Evolutionary conservation across 2,888 invertebrate species (phyloP).

Genomic region (Laspeyria flexula): DNA sequence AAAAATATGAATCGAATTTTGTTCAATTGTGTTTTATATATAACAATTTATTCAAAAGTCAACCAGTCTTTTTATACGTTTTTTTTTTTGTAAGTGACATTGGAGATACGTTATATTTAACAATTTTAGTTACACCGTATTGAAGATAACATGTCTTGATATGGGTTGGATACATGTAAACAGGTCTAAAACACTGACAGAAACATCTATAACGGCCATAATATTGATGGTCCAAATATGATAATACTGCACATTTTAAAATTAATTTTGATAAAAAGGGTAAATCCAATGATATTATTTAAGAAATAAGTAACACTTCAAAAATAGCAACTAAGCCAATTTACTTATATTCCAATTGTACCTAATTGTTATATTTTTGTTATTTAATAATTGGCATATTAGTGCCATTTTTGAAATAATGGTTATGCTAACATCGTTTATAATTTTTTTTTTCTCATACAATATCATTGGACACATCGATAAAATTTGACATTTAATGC

Average conservation of each 20-base stretch:
- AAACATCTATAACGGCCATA: constrained; percentile 59
- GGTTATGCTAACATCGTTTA: too few relatives aligned
- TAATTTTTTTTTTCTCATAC: neutral
- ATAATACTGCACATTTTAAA: constrained; percentile 61
- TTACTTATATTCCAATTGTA: too few relatives aligned
- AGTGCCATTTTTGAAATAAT: too few relatives aligned
- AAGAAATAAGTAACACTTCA: neutral
- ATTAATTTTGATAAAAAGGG: constrained; percentile 68
- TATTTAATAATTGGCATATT: too few relatives aligned
- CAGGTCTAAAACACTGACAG: constrained; percentile 60
- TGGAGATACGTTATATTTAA: too few relatives aligned
- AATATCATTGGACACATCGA: constrained; percentile 22
- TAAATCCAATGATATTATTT: constrained; percentile 28
- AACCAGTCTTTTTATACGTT: too few relatives aligned
- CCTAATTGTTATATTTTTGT: too few relatives aligned
- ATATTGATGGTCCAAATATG: constrained; percentile 54
- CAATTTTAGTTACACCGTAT: too few relatives aligned
- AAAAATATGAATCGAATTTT: too few relatives aligned
- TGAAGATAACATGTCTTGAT: constrained; percentile 64
- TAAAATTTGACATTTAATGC: constrained; percentile 76
- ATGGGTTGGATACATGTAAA: constrained; percentile 71
- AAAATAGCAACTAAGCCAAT: neutral
- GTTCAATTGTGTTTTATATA: too few relatives aligned
- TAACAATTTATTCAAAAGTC: too few relatives aligned
- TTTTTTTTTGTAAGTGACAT: too few relatives aligned